phyloP scores from a whole-genome alignment of 2,797 vertebrate genomes.

The Linurgus olivaceus region DNA sequence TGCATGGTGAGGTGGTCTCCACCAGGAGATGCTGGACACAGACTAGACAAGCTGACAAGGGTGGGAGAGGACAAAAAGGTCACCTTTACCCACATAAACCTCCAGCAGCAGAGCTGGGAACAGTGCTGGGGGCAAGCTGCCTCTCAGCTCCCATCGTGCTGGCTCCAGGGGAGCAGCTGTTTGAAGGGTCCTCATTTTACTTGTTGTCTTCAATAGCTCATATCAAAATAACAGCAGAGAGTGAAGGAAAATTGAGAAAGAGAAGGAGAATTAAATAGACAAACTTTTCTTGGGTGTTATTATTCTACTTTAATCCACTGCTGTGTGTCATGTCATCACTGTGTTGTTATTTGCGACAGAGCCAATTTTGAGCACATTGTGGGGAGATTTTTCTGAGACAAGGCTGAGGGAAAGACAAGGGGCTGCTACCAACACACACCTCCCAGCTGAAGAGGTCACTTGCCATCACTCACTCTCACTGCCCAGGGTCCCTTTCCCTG shows the following conservation, averaged over 20 bases:
- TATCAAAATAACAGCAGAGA: neutral
- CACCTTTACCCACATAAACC: neutral
- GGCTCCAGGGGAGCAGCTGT: neutral
- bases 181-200: neutral
- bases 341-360: neutral
- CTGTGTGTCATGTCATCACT: neutral
- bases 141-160: neutral
- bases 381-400: neutral
- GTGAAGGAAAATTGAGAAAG: neutral
- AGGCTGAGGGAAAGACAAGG: neutral
- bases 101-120: neutral
- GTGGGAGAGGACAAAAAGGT: neutral
- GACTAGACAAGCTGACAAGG: neutral
- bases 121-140: neutral
- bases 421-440: neutral
- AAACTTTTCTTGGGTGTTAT: neutral
- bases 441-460: neutral
- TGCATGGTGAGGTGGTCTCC: neutral
- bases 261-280: neutral
- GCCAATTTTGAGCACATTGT: fast-evolving
- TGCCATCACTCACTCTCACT: fast-evolving
- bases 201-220: neutral
- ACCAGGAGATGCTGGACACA: neutral
- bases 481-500: neutral
- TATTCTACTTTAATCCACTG: neutral